A percentile compares a stretch with the other conserved stretches of the same genome.
Conservation (phyloP, 1,140 invertebrate genomes). For the Sycophila sp. region DNA sequence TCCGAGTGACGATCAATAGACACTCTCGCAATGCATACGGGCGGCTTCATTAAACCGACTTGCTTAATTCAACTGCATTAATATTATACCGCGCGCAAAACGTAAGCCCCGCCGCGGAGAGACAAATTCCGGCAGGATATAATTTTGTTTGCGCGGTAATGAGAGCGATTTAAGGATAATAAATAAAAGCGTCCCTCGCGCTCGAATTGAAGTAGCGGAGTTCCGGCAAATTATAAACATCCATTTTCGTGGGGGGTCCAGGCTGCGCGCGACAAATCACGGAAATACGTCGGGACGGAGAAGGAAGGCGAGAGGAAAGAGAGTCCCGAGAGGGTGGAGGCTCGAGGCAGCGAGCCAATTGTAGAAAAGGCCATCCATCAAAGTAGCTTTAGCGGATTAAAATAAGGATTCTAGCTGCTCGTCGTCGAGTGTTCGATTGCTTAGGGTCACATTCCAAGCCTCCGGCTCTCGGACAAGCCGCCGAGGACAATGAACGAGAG, state of each 20-base stretch:
- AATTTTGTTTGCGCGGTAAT: background rate
- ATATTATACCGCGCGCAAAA: too few relatives aligned
- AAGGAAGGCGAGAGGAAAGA: background rate
- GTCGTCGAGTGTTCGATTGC: too few relatives aligned
- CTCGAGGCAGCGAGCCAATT: background rate
- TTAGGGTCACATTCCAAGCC: too few relatives aligned
- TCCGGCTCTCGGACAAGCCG: too few relatives aligned
- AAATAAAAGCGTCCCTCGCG: too few relatives aligned
- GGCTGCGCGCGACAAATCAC: background rate
- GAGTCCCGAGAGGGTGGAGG: background rate
- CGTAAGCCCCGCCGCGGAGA: background rate
- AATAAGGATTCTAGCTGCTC: conserved; percentile 6
- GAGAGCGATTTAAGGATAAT: too few relatives aligned
- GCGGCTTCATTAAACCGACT: too few relatives aligned
- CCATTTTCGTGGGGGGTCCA: background rate
- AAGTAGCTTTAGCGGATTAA: background rate
- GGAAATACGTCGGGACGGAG: background rate
- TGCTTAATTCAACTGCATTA: too few relatives aligned
- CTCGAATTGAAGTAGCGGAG: too few relatives aligned
- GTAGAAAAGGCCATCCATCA: background rate
- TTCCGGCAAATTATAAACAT: too few relatives aligned
- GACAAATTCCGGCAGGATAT: background rate
- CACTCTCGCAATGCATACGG: too few relatives aligned
- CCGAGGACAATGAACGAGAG: conserved; percentile 22
- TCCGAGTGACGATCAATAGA: too few relatives aligned